These are phyloP conservation scores for Periophthalmodon schlosseri DNA, from an alignment of 2,113 vertebrate species.

Conservation along the genomic window DNA sequence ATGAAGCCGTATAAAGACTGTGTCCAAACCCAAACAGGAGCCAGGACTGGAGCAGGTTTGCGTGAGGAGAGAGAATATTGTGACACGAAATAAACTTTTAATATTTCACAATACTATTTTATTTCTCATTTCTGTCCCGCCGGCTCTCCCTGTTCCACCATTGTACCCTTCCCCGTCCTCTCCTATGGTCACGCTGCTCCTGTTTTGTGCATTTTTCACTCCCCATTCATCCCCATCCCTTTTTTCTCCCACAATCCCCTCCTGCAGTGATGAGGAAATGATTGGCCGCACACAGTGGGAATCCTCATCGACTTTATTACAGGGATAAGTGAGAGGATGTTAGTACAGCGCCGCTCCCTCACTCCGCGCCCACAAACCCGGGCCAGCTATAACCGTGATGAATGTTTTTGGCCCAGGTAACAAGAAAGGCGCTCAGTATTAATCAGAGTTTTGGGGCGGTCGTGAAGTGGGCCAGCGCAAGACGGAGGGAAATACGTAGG, in stretches of 20 bases:
- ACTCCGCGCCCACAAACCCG: conserved; percentile 25
- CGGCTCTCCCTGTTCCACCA: background rate
- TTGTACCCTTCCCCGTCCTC: conserved; percentile 23
- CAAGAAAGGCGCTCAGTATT: conserved; percentile 50
- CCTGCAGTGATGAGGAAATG: conserved; percentile 58
- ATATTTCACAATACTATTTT: background rate
- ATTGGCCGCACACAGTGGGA: conserved; percentile 49
- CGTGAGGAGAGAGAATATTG: background rate
- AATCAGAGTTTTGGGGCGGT: conserved; percentile 40
- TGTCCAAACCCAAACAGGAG: background rate
- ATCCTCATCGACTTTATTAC: conserved; percentile 66
- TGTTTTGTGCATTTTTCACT: conserved; percentile 52
- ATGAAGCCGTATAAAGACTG: background rate
- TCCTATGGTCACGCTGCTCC: conserved; percentile 40
- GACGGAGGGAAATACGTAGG: conserved; percentile 47
- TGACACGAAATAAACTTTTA: background rate
- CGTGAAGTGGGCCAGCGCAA: conserved; percentile 42
- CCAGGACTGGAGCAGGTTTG: background rate
- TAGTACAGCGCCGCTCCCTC: conserved; percentile 50
- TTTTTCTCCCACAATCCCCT: conserved; percentile 33
- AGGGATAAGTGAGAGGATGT: conserved; percentile 39
- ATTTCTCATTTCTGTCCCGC: background rate
- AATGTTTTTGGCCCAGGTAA: conserved; percentile 47
- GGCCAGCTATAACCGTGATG: conserved; percentile 47
- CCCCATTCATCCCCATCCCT: conserved; percentile 37